Conservation (phyloP, 2,113 vertebrate genomes). For the Chiloscyllium plagiosum region DNA sequence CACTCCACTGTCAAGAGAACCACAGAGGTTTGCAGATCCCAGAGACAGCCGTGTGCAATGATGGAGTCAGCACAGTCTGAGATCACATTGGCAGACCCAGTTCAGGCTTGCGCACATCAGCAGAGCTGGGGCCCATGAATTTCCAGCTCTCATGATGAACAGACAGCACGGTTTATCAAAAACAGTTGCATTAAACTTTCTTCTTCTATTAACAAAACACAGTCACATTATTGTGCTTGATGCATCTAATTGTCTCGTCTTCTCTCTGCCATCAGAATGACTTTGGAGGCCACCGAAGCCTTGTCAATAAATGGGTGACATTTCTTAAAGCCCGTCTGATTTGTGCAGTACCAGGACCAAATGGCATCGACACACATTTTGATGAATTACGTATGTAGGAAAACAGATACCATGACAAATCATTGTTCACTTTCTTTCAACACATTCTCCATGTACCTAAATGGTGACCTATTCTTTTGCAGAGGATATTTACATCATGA, state of each 20-base stretch:
- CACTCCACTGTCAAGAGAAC: background rate
- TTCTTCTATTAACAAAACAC: background rate
- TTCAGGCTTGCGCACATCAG: background rate
- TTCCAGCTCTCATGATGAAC: background rate
- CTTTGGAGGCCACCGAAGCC: constrained; percentile 90
- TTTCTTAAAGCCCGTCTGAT: constrained; percentile 91
- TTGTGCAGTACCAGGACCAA: constrained; percentile 89
- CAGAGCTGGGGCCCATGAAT: background rate
- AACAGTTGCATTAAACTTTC: background rate
- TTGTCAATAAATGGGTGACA: constrained; percentile 98
- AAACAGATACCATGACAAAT: background rate
- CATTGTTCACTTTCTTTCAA: background rate
- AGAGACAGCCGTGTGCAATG: background rate
- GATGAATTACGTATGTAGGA: constrained; percentile 90
- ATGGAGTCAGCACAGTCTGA: background rate
- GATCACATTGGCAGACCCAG: background rate
- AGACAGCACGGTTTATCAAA: background rate
- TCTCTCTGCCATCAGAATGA: constrained; percentile 74
- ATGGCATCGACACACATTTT: constrained; percentile 96
- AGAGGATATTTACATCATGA: constrained; percentile 97
- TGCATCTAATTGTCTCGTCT: background rate
- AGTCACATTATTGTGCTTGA: background rate
- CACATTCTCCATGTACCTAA: background rate
- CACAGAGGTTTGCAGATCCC: background rate
- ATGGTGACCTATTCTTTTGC: constrained; percentile 42